Conservation (phyloP, 2,888 invertebrate species). For the Lysandra bellargus region DNA sequence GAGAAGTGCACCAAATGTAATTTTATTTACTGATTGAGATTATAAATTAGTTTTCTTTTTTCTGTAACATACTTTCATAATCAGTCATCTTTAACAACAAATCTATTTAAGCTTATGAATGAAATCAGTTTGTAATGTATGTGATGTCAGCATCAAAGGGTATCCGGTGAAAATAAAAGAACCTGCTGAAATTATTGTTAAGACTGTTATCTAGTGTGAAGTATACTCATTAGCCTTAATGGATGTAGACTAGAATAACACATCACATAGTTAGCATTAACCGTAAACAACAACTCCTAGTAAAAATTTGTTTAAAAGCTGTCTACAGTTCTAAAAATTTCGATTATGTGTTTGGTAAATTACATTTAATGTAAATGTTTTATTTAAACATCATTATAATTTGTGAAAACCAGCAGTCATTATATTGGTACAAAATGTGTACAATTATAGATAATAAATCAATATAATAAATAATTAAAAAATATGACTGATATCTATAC, state of each 20-base stretch:
- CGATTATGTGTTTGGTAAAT: background rate
- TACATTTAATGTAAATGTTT: background rate
- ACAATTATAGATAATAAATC: background rate
- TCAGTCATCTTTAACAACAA: background rate
- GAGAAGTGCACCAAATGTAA: background rate
- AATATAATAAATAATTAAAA: background rate
- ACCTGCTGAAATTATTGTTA: constrained; percentile 22
- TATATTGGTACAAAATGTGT: background rate
- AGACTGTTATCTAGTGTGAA: constrained; percentile 29
- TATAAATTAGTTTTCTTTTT: background rate
- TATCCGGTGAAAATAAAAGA: background rate
- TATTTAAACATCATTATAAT: background rate
- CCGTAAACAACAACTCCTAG: background rate
- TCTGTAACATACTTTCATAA: background rate
- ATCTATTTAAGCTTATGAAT: background rate
- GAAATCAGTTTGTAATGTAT: background rate
- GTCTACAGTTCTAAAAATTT: background rate
- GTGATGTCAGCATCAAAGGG: background rate
- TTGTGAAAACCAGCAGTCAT: background rate
- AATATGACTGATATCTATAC: background rate
- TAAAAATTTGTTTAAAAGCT: background rate
- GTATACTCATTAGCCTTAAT: constrained; percentile 33
- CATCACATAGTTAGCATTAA: constrained; percentile 22
- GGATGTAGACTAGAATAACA: constrained; percentile 18
- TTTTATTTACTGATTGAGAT: background rate